phyloP scores from a whole-genome alignment of 2,797 vertebrate genomes.

The Micrastur ruficollis region DNA sequence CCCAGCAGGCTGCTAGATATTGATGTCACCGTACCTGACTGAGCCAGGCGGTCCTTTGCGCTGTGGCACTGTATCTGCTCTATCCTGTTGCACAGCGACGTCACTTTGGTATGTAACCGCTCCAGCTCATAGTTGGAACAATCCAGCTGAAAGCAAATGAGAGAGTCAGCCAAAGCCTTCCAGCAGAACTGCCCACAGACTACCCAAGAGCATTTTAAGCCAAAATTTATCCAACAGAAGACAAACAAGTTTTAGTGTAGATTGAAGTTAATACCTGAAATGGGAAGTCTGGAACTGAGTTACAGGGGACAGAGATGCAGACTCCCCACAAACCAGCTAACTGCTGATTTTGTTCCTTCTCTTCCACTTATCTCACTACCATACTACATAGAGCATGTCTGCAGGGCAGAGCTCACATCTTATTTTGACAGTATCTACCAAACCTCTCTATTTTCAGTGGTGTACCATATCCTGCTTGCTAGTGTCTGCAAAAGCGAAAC shows the following conservation, averaged over 20 bases:
- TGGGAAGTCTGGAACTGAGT: background rate
- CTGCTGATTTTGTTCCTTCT: fast-evolving
- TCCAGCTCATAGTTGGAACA: slow-evolving; percentile 87
- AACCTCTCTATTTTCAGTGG: too few species aligned
- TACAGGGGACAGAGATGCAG: fast-evolving
- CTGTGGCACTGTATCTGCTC: slow-evolving; percentile 87
- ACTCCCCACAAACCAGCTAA: background rate
- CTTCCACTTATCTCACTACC: background rate
- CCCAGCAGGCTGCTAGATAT: fast-evolving
- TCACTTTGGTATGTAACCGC: slow-evolving; percentile 85
- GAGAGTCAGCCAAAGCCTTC: background rate
- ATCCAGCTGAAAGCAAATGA: slow-evolving; percentile 77
- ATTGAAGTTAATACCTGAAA: too few species aligned
- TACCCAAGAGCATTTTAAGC: fast-evolving
- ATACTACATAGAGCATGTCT: fast-evolving
- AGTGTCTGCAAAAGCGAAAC: background rate
- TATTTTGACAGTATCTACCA: too few species aligned
- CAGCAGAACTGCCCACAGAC: fast-evolving
- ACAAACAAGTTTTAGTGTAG: too few species aligned
- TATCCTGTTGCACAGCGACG: slow-evolving; percentile 88
- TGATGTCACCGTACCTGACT: slow-evolving; percentile 81
- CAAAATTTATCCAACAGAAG: background rate
- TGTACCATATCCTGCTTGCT: background rate
- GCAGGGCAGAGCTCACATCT: background rate
- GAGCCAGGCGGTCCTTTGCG: slow-evolving; percentile 89